Evolutionary conservation across 1,140 invertebrate genomes (phyloP), one percentile per base, ranked within the genome.

Genomic region (Heliconius congener): DNA sequence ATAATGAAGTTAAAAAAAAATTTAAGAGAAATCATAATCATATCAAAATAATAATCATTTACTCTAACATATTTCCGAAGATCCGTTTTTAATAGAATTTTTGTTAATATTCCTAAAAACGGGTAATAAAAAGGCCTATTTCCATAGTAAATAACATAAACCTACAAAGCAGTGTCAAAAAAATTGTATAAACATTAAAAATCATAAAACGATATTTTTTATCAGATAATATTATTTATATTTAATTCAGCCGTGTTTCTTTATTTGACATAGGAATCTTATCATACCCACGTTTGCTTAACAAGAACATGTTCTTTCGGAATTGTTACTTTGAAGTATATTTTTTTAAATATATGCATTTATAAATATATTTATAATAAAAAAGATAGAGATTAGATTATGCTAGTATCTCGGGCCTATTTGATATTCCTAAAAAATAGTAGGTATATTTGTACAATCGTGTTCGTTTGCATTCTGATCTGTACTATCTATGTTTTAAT

Each of bases 181-280:
- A 66, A 30, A 3, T 30, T 66, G 2, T 13, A 66, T 27, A 66
- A 27, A 30, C n/a, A 66, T 27, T 3, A 57, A 57, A 66, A 66
- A 66, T 66, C 57, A 66, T 66, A 66, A 66, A 66, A 66, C 60
- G 23, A 13, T 66, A 66, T 66, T 23, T 27, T 27, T 27, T 73
- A 73, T 50, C 42, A 52, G 42, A 74, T 74, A 74, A 74, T 74
- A 52, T 27, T 55, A 74, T 74, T 52, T 57, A 74, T 55, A 74
- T 74, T 52, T 57, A 74, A 74, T 74, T 55, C 73, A 74, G 27
- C 19, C 50, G 39, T 66, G 23, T 66, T 30, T 66, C 27, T 27
- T 74, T 74, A 18, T 74, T 74, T 34, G 30, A 74, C 27, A 34
- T 55, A 57, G 73, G n/a, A 74, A 74, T 74, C 73, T 74, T 74